Conservation (phyloP, 2,797 vertebrate genomes). For the Sitta carolinensis region DNA sequence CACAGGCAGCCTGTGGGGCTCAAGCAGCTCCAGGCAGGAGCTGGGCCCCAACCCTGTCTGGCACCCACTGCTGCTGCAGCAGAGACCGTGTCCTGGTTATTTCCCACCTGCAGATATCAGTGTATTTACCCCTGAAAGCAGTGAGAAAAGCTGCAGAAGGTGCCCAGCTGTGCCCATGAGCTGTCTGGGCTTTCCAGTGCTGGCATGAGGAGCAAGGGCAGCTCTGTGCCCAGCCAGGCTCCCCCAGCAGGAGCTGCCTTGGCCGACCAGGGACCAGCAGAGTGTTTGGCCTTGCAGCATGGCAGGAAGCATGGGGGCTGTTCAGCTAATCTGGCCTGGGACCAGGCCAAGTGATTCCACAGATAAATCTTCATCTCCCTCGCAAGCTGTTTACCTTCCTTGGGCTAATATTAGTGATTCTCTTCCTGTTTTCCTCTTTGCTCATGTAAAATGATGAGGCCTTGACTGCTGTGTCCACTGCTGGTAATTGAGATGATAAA, state of each 20-base stretch:
- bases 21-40: neutral
- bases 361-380: conserved; percentile 65
- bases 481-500: conserved; percentile 80
- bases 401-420: conserved; percentile 64
- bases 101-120: neutral
- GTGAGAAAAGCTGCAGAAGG: neutral
- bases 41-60: neutral
- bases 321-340: conserved; percentile 24
- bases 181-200: neutral
- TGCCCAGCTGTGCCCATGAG: neutral
- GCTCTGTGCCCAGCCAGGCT: neutral
- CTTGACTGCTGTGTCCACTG: conserved; percentile 65
- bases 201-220: neutral
- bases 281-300: neutral
- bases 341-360: neutral
- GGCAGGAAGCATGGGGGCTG: neutral
- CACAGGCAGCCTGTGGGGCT: neutral
- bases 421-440: conserved; percentile 52
- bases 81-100: too few relatives aligned
- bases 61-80: neutral
- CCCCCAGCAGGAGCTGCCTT: neutral
- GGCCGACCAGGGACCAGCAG: neutral
- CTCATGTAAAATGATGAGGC: conserved; percentile 57
- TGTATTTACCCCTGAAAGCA: neutral
- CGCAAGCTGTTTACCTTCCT: conserved; percentile 63